Percentiles rank a stretch among this genome's conserved stretches.
Evolutionary conservation across 2,888 invertebrate species (phyloP).

Genomic region (Phragmatobia fuliginosa): DNA sequence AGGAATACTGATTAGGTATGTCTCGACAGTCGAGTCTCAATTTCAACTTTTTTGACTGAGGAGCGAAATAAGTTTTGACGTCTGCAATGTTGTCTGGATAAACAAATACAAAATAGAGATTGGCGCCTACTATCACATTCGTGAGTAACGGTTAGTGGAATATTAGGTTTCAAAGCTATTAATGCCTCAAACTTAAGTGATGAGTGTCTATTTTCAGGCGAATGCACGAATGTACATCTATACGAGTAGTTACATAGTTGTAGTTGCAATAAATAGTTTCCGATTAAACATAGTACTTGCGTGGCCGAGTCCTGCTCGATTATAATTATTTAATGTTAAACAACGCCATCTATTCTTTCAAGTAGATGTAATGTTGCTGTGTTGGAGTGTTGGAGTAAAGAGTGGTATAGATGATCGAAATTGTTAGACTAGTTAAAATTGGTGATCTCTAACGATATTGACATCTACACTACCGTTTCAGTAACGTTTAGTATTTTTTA

Average conservation of each 20-base stretch:
- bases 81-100: conserved; percentile 23
- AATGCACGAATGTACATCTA: background rate
- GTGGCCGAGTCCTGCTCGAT: too few relatives aligned
- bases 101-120: conserved; percentile 22
- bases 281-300: too few relatives aligned
- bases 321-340: too few relatives aligned
- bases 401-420: too few relatives aligned
- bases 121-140: conserved; percentile 29
- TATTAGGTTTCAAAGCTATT: conserved; percentile 38
- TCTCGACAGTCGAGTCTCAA: conserved; percentile 17
- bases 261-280: conserved; percentile 26
- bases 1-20: conserved; percentile 23
- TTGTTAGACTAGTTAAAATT: too few relatives aligned
- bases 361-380: too few relatives aligned
- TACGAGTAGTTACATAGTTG: conserved; percentile 14
- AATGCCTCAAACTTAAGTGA: conserved; percentile 28
- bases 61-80: conserved; percentile 32
- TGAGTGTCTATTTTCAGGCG: conserved; percentile 14
- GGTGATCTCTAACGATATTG: too few relatives aligned
- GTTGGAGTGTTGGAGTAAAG: too few relatives aligned
- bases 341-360: too few relatives aligned
- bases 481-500: too few relatives aligned
- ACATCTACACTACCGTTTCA: too few relatives aligned
- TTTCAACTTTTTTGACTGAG: conserved; percentile 35
- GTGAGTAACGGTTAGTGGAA: background rate